Percentiles rank a stretch among this genome's conserved stretches.
Conservation (phyloP, 2,888 invertebrate genomes). For the Trachelus tabidus region DNA sequence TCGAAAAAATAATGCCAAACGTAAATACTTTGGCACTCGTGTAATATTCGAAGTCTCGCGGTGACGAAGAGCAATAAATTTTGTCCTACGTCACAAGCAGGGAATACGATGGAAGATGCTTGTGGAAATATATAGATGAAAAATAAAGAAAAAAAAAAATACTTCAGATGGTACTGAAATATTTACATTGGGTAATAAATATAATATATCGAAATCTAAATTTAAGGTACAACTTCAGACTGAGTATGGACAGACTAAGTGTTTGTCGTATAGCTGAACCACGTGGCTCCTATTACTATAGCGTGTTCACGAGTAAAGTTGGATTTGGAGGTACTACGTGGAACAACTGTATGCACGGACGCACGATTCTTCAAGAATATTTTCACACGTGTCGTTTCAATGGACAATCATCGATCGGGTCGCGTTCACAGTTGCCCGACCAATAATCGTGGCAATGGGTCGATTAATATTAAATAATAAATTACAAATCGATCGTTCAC, state of each 20-base stretch:
- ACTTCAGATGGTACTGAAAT: background rate
- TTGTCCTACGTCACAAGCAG: background rate
- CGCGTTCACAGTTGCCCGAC: background rate
- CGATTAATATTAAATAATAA: background rate
- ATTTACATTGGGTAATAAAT: background rate
- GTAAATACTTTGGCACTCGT: background rate
- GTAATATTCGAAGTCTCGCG: background rate
- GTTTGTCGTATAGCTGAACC: background rate
- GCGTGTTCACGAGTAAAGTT: background rate
- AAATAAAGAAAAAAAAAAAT: background rate
- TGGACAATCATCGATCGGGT: background rate
- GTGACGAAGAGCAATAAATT: background rate
- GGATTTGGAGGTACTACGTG: background rate
- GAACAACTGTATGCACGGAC: background rate
- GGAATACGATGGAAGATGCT: background rate
- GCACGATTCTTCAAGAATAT: background rate
- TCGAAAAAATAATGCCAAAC: constrained; percentile 9
- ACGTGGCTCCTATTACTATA: background rate
- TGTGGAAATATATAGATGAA: background rate
- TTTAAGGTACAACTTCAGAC: background rate
- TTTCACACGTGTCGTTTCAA: background rate
- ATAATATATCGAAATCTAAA: background rate
- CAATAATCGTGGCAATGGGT: background rate
- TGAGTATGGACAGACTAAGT: background rate
- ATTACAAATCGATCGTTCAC: background rate